Base-by-base conservation (phyloP, 1,140 invertebrate genomes). In the Vanessa atalanta region DNA sequence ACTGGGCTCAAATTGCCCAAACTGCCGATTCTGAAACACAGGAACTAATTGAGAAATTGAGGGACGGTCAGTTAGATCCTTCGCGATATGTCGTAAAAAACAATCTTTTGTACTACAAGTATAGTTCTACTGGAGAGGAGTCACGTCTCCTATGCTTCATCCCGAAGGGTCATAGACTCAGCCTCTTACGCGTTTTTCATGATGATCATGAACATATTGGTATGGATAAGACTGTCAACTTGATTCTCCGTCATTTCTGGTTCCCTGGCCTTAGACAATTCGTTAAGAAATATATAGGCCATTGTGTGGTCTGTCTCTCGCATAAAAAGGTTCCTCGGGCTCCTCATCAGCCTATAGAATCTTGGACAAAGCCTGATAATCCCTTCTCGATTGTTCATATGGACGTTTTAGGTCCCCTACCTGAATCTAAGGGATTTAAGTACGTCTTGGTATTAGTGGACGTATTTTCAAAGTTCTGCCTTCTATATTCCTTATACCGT, bases 391-490 rank as follows among this genome's bases (percentile, higher is more conserved):
- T 43, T 3, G 5, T 75, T 0, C 73, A 75, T 12, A 47, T 63
- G 0, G 72, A 74, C n/a, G 50, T 53, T 15, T n/a, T 53, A 14
- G 50, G 50, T 7, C 14, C 50, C 6, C 50, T 53, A n/a, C 13
- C 14, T n/a, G 50, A 53, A n/a, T n/a, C 14, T n/a, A n/a, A 53
- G 4, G n/a, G 50, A 15, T n/a, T n/a, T 53, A 53, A 53, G n/a
- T n/a, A n/a, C n/a, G 50, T 53, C 13, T 15, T 53, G 6, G n/a
- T 53, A 15, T 15, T 70, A 5, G 66, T 78, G 23, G 76, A 78
- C 37, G 47, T 70, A 9, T 82, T 67, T 23, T 70, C 51, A 6
- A 82, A 81, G 51, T 81, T 53, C 47, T 78, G 73, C 20, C 43
- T 82, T 0, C 37, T 82, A 0, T 63, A 73, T 9, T 47, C 77